Base-by-base conservation (phyloP, 2,888 invertebrate genomes). In the Lymantria dispar region DNA sequence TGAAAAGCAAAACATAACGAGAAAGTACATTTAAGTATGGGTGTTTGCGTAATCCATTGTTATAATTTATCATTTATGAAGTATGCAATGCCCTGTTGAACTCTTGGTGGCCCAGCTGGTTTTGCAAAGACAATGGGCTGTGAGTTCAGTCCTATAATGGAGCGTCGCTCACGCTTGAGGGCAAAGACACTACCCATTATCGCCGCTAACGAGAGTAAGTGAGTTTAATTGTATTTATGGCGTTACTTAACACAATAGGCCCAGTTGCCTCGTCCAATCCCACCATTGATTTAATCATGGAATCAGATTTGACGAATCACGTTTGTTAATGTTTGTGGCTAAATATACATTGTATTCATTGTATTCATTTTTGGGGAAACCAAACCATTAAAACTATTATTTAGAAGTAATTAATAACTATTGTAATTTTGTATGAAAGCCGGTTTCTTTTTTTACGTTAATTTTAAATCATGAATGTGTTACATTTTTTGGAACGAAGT, bases 211-310 rank as follows among this genome's bases (percentile, higher is more conserved):
- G 81, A 87, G 88, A 85, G 74, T 76, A 88, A 89, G 85, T 87
- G 87, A 85, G 74, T 87, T 89, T 90, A 90, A 90, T 90, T 89
- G 86, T 85, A 76, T 87, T 87, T 87, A 85, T 84, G 78, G 81
- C 78, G 76, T 83, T 83, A 83, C 78, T 79, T 78, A 79, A 83
- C 75, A 80, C 83, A 87, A 80, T 80, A 78, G 80, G 74, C 64
- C 68, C 64, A 68, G 75, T 70, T 72, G 67, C 62, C 65, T 66
- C 48, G 66, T 61, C 62, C 62, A 72, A 70, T 69, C 62, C 62
- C 43, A 51, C 50, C 47, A 59, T 68, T 69, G 64, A 67, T 67
- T 70, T 51, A 59, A 64, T 69, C 47, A 60, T 45, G 43, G 46
- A 45, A 12, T 45, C 60, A 64, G 51, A 60, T 56, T 49, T 55